Evolutionary conservation across 2,888 invertebrate species (phyloP), one percentile per base, ranked within the genome.

Genomic region (Ophioninae sp.): DNA sequence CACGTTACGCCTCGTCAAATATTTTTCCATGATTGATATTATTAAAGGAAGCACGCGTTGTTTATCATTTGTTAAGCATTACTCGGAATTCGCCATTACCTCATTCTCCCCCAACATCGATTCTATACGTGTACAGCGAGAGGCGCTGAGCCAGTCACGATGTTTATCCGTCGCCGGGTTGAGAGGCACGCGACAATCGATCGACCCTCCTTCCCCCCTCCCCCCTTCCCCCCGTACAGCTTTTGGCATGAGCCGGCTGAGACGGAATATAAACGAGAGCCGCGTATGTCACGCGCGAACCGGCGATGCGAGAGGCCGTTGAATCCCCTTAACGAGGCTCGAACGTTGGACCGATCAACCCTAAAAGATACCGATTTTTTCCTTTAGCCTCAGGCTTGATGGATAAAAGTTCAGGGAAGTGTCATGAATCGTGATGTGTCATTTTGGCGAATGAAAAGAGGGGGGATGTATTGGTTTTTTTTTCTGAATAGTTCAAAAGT

Each of bases 111-210:
- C 68, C 50, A 17, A 50, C 68, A 50, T 68, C 44, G 23, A 50
- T 68, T 68, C 30, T 50, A 8, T 37, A 67, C 23, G 30, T 68
- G 17, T 13, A 57, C 10, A 56, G 56, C 20, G 50, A 56, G 7
- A 20, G 37, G 56, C 50, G 20, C 69, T 50, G 59, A 72, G 61
- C 23, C 20, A 59, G 62, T n/a, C 44, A 23, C 61, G 62, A 44
- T 37, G 21, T 21, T 50, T 39, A 68, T 56, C 21, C 59, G 39
- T 30, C 56, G 56, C 50, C 57, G 62, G 68, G n/a, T 23, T 44
- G 50, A 50, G 76, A 20, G n/a, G 79, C 77, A 76, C 68, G 76
- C 76, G 76, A 73, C 44, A 61, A 80, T 83, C 80, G 78, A 83
- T 83, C 77, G 77, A 44, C 74, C 44, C 30, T 73, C 57, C 57